A percentile compares a stretch with the other conserved stretches of the same genome.
Conservation (phyloP, 2,888 invertebrate genomes). For the Pantelozetes paolii region DNA sequence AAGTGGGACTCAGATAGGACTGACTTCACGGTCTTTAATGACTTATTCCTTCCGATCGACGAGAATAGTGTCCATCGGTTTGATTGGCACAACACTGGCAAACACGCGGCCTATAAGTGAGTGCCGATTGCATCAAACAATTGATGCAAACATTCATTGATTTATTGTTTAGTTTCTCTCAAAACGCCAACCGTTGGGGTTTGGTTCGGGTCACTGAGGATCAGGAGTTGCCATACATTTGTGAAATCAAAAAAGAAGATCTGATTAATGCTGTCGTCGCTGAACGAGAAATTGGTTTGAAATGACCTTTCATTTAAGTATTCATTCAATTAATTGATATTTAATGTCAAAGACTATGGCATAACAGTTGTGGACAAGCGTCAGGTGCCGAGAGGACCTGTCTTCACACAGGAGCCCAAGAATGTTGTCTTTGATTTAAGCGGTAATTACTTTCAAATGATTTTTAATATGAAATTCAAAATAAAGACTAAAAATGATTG, state of each 20-base stretch:
- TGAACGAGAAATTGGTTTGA: conserved; percentile 49
- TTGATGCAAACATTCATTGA: conserved; percentile 37
- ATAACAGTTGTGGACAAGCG: conserved; percentile 72
- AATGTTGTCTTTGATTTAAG: conserved; percentile 78
- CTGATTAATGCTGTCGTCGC: conserved; percentile 62
- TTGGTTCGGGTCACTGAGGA: conserved; percentile 70
- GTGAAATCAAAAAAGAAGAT: conserved; percentile 74
- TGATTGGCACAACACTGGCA: conserved; percentile 9
- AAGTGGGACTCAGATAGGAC: conserved; percentile 69
- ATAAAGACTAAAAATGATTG: no score
- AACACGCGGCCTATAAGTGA: conserved; percentile 73
- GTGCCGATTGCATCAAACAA: conserved; percentile 40
- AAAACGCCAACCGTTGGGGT: conserved; percentile 71
- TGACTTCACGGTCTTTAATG: conserved; percentile 70
- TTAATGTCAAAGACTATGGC: conserved; percentile 68
- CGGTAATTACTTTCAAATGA: conserved; percentile 48
- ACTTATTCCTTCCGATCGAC: conserved; percentile 63
- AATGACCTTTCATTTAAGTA: background rate
- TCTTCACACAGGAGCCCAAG: conserved; percentile 76
- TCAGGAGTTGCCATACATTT: conserved; percentile 74
- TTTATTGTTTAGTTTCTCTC: conserved; percentile 50
- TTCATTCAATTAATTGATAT: background rate
- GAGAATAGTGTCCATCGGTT: conserved; percentile 12
- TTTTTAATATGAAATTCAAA: no score
- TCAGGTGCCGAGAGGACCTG: conserved; percentile 79